Conservation (phyloP, 2,113 vertebrate genomes). For the Amphilophus citrinellus region DNA sequence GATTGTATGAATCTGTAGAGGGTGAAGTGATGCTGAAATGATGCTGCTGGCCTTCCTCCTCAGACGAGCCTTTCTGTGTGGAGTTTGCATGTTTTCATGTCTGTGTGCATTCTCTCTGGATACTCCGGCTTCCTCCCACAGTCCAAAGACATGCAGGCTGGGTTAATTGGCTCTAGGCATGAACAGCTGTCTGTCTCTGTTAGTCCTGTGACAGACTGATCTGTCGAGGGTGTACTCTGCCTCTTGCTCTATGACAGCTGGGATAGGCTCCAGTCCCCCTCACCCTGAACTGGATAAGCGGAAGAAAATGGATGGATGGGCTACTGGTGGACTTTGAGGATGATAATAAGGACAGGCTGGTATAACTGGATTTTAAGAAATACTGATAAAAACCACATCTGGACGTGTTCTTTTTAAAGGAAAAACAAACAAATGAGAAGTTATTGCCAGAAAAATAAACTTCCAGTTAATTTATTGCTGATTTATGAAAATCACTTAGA, state of each 20-base stretch:
- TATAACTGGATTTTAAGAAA: not conserved
- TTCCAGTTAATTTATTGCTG: not conserved
- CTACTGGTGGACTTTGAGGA: not conserved
- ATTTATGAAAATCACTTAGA: not conserved
- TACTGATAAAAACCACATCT: not conserved
- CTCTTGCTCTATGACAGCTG: not conserved
- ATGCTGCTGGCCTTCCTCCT: no score
- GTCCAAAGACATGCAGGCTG: not conserved
- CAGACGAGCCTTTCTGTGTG: no score
- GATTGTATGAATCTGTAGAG: no score
- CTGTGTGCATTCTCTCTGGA: no score
- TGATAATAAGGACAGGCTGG: not conserved
- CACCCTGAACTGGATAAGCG: not conserved
- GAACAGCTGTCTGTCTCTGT: no score
- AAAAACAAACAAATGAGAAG: not conserved
- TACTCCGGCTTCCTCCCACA: not conserved
- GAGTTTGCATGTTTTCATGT: no score
- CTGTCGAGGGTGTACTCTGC: not conserved
- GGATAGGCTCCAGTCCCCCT: not conserved
- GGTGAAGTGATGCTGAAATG: no score
- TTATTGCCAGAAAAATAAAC: not conserved
- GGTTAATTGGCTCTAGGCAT: not conserved
- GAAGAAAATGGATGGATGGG: not conserved
- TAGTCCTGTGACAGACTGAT: not conserved
- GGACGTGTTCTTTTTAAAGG: not conserved